These are phyloP conservation scores for Drosophila quasianomalipes DNA, from an alignment of 2,888 invertebrate species.

Conservation along the genomic window DNA sequence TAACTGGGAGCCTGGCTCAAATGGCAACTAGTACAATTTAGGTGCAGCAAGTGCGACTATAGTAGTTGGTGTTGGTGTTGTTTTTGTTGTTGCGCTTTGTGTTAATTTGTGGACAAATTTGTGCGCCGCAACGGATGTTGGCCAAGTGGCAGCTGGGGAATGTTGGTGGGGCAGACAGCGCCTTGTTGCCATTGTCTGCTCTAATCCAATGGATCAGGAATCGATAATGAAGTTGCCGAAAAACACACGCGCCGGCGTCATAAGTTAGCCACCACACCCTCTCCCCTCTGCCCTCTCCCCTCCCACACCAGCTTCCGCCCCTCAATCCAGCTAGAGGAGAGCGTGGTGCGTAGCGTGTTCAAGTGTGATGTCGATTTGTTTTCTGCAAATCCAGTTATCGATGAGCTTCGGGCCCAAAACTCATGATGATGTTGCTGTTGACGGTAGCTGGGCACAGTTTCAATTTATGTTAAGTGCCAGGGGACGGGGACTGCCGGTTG, in stretches of 20 bases:
- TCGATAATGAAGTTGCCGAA: slow-evolving; percentile 80
- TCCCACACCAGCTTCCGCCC: neutral
- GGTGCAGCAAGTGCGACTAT: slow-evolving; percentile 41
- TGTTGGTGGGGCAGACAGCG: slow-evolving; percentile 23
- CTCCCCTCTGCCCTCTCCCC: neutral
- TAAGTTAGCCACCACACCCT: slow-evolving; percentile 56
- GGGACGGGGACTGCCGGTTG: slow-evolving; percentile 1
- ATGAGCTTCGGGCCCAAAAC: slow-evolving; percentile 53
- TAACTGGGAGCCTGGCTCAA: slow-evolving; percentile 13
- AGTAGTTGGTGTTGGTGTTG: slow-evolving; percentile 1
- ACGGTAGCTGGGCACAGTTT: slow-evolving; percentile 46
- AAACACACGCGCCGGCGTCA: slow-evolving; percentile 71
- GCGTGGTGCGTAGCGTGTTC: slow-evolving; percentile 47
- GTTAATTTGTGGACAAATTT: slow-evolving; percentile 81
- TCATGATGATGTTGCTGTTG: slow-evolving; percentile 27
- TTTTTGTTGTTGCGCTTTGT: slow-evolving; percentile 54
- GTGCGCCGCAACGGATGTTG: slow-evolving; percentile 72
- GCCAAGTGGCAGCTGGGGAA: slow-evolving; percentile 10
- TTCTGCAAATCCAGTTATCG: slow-evolving; percentile 82
- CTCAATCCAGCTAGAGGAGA: neutral
- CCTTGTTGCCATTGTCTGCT: slow-evolving; percentile 63
- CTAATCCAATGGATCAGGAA: slow-evolving; percentile 78
- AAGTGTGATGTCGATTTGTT: slow-evolving; percentile 75
- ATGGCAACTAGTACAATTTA: slow-evolving; percentile 71
- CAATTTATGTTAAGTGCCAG: slow-evolving; percentile 63